These are phyloP conservation scores for Panulirus ornatus DNA, from an alignment of 1,140 invertebrate genomes.

Conservation along the genomic window DNA sequence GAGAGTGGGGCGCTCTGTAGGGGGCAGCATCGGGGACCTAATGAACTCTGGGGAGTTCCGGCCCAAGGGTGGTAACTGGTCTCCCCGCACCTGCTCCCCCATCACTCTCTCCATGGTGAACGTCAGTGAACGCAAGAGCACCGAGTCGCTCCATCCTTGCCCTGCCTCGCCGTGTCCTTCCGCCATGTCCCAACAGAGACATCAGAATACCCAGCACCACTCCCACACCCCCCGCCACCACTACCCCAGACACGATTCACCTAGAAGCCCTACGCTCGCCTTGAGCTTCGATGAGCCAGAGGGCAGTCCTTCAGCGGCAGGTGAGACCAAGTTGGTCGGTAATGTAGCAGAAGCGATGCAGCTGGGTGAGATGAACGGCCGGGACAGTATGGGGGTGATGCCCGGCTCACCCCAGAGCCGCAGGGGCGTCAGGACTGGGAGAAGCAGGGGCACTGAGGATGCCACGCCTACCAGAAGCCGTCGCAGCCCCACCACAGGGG, in stretches of 20 bases:
- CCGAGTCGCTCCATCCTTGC: slow-evolving; percentile 47
- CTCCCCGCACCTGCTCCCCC: slow-evolving; percentile 59
- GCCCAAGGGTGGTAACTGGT: slow-evolving; percentile 45
- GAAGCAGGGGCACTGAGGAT: neutral
- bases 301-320: neutral
- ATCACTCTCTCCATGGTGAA: slow-evolving; percentile 72
- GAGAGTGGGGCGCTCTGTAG: slow-evolving; percentile 31
- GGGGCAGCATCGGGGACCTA: slow-evolving; percentile 64
- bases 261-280: neutral
- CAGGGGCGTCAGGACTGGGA: neutral
- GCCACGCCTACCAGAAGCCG: neutral
- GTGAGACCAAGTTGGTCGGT: neutral
- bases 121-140: slow-evolving; percentile 27
- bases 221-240: neutral
- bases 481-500: neutral
- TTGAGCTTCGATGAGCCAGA: slow-evolving; percentile 20
- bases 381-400: neutral
- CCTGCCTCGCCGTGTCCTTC: slow-evolving; percentile 15
- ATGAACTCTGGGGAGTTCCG: slow-evolving; percentile 72
- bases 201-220: neutral
- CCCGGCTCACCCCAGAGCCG: neutral
- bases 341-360: neutral
- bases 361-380: neutral
- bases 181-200: slow-evolving; percentile 6
- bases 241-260: too few species aligned